A percentile compares a stretch with the other conserved stretches of the same genome.
These are phyloP conservation scores for Lasioglossum vierecki DNA, from an alignment of 2,888 invertebrate species.

Conservation along the genomic window DNA sequence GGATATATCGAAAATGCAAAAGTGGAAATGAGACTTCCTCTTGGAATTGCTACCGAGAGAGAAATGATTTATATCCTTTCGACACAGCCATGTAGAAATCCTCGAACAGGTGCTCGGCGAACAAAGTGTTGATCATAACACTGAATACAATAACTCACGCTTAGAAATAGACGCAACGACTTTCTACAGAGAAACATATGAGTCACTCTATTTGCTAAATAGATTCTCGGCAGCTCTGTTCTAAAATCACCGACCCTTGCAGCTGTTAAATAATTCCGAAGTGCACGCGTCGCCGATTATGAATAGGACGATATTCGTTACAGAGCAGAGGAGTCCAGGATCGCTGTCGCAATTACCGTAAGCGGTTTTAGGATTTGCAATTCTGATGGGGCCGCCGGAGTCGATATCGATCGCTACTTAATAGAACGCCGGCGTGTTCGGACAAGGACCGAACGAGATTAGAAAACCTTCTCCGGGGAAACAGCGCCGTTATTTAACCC, in stretches of 20 bases:
- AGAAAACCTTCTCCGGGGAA: conserved; percentile 19
- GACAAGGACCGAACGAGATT: conserved; percentile 28
- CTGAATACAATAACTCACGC: neutral
- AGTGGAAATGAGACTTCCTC: neutral
- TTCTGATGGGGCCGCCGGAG: conserved; percentile 27
- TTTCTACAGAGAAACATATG: neutral
- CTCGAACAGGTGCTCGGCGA: neutral
- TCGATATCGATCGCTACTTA: conserved; percentile 51
- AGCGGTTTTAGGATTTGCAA: conserved; percentile 52
- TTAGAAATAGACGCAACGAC: neutral
- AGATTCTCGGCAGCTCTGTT: neutral
- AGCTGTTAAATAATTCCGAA: neutral
- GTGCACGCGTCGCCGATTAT: conserved; percentile 14
- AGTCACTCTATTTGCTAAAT: neutral
- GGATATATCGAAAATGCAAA: too few species aligned
- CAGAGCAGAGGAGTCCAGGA: conserved; percentile 10
- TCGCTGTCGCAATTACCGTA: conserved; percentile 46
- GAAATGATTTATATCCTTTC: neutral
- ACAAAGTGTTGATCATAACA: neutral
- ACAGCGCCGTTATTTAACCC: neutral
- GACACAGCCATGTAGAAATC: neutral
- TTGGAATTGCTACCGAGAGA: neutral
- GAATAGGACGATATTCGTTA: conserved; percentile 26
- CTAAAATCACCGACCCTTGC: neutral
- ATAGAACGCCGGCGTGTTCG: conserved; percentile 35